Percentiles rank a stretch among this genome's conserved stretches.
These are phyloP conservation scores for Ametastegia equiseti DNA, from an alignment of 2,888 invertebrate species.

Conservation along the genomic window DNA sequence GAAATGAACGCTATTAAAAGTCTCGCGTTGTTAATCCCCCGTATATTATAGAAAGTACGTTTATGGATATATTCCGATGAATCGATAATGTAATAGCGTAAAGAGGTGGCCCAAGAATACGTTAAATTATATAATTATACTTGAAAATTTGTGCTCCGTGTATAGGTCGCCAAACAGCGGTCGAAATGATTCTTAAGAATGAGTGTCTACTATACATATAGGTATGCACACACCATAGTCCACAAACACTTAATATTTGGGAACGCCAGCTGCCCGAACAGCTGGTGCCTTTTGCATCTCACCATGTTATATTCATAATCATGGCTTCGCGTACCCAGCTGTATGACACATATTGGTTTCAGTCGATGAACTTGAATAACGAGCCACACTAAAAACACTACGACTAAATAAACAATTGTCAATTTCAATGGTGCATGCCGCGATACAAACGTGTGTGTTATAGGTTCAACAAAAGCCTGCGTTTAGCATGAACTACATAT, in stretches of 20 bases:
- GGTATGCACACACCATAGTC: too few species aligned
- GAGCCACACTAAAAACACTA: neutral
- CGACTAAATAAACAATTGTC: neutral
- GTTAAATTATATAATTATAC: neutral
- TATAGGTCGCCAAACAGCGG: neutral
- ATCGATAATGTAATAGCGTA: too few species aligned
- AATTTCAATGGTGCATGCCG: neutral
- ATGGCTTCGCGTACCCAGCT: neutral
- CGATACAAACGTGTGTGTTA: neutral
- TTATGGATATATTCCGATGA: too few species aligned
- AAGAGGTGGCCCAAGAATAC: neutral
- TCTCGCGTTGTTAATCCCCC: neutral
- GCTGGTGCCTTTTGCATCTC: slow-evolving; percentile 19
- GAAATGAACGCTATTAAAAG: neutral
- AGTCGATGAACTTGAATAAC: slow-evolving; percentile 13
- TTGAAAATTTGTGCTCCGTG: neutral
- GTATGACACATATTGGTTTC: slow-evolving; percentile 1
- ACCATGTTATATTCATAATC: neutral
- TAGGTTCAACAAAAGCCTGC: neutral
- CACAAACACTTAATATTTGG: neutral
- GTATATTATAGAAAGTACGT: neutral
- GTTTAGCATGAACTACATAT: neutral
- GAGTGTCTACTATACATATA: neutral
- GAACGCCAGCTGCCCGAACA: slow-evolving; percentile 15
- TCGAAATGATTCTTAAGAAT: neutral